phyloP scores from a whole-genome alignment of 2,113 vertebrate species.

The Pungitius pungitius region DNA sequence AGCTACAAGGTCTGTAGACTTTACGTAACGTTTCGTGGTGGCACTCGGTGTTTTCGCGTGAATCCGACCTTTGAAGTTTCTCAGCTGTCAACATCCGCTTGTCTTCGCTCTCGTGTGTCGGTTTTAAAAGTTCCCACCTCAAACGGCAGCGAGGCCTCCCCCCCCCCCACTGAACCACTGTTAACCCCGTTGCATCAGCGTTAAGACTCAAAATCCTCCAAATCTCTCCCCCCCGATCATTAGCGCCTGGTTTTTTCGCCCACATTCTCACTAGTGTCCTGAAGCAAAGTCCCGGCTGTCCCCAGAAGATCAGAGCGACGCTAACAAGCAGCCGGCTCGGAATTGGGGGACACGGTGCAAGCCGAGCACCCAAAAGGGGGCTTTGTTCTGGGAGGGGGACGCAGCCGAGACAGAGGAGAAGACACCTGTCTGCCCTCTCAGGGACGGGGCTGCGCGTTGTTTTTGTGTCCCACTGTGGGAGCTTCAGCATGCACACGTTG shows the following conservation, averaged over 20 bases:
- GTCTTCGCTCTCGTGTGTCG: no score
- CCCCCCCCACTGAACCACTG: constrained; percentile 32
- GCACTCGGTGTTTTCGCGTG: neutral
- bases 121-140: no score
- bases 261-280: constrained; percentile 55
- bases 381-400: no score
- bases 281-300: constrained; percentile 56
- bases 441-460: constrained; percentile 16
- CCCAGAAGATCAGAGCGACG: constrained; percentile 71
- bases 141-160: constrained; percentile 2
- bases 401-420: constrained; percentile 2
- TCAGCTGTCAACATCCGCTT: no score
- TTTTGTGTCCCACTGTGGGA: no score
- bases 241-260: constrained; percentile 49
- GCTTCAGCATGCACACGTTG: neutral
- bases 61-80: neutral
- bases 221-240: constrained; percentile 62
- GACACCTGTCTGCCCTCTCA: constrained; percentile 27
- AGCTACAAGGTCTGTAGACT: neutral
- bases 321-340: constrained; percentile 74
- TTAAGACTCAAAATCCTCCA: constrained; percentile 31
- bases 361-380: no score
- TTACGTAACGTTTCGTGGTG: neutral
- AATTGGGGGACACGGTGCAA: constrained; percentile 62
- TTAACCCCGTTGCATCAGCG: constrained; percentile 45